A percentile compares a stretch with the other conserved stretches of the same genome.
phyloP scores from a whole-genome alignment of 1,140 invertebrate genomes.

The Drosophila willistoni region DNA sequence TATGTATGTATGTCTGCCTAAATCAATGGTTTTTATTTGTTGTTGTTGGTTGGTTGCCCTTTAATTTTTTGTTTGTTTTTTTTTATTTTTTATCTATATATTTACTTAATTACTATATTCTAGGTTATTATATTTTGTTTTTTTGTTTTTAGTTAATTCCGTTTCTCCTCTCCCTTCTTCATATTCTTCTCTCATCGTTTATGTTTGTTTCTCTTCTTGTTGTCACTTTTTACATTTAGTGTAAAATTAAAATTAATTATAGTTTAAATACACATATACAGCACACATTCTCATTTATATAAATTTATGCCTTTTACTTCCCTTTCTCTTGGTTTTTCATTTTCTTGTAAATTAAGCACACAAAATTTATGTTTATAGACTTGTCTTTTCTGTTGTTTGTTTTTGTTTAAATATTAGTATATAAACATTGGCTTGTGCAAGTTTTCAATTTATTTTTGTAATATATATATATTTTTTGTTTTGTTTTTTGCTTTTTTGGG shows the following conservation, averaged over 20 bases:
- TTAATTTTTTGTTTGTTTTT: background rate
- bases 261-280: slow-evolving; percentile 81
- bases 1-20: slow-evolving; percentile 50
- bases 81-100: slow-evolving; percentile 37
- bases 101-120: slow-evolving; percentile 57
- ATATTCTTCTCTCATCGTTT: slow-evolving; percentile 3
- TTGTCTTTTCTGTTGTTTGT: slow-evolving; percentile 66
- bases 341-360: slow-evolving; percentile 72
- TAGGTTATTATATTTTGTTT: slow-evolving; percentile 49
- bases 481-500: background rate
- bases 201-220: background rate
- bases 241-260: slow-evolving; percentile 78
- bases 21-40: slow-evolving; percentile 36
- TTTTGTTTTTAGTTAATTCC: slow-evolving; percentile 49
- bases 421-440: slow-evolving; percentile 79
- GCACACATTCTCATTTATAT: slow-evolving; percentile 60
- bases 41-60: slow-evolving; percentile 28
- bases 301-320: slow-evolving; percentile 74
- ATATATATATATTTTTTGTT: too few relatives aligned
- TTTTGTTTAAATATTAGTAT: slow-evolving; percentile 54
- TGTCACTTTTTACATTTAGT: slow-evolving; percentile 74
- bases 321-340: slow-evolving; percentile 19
- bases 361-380: slow-evolving; percentile 72
- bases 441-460: slow-evolving; percentile 35
- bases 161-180: background rate